A percentile compares a stretch with the other conserved stretches of the same genome.
phyloP scores from a whole-genome alignment of 2,797 vertebrate species.

The Choloepus didactylus region DNA sequence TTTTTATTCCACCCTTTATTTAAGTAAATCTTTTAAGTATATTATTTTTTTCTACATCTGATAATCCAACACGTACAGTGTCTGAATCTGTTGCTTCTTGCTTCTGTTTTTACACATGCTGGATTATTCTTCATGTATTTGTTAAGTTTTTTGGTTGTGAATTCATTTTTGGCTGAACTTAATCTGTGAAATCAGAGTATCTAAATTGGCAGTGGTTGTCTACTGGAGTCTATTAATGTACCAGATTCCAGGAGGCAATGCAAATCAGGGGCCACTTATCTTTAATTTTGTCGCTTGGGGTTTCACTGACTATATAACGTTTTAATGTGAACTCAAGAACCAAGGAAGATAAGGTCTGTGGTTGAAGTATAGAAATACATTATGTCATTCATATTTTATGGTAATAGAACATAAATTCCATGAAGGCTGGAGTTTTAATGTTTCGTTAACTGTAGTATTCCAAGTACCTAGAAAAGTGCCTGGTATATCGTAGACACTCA shows the following conservation, averaged over 20 bases:
- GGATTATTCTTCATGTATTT: background rate
- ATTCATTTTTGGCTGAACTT: conserved; percentile 39
- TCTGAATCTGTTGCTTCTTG: background rate
- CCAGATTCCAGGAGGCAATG: background rate
- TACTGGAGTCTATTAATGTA: background rate
- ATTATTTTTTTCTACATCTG: background rate
- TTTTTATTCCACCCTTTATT: background rate
- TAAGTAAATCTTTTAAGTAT: background rate
- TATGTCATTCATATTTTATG: background rate
- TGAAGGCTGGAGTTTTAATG: background rate
- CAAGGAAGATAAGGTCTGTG: background rate
- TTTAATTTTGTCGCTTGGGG: background rate
- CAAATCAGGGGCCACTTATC: background rate
- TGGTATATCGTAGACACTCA: background rate
- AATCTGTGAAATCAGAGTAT: background rate
- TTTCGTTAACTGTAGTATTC: conserved; percentile 1
- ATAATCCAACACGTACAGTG: background rate
- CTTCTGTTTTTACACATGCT: background rate
- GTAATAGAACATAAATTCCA: background rate
- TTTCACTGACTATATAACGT: conserved; percentile 24
- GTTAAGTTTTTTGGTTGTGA: background rate
- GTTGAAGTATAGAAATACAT: background rate
- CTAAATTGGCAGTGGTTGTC: background rate
- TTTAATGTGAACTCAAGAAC: background rate
- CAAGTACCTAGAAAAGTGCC: background rate